Base-by-base conservation (phyloP, 2,113 vertebrate species). In the Pelobates fuscus region DNA sequence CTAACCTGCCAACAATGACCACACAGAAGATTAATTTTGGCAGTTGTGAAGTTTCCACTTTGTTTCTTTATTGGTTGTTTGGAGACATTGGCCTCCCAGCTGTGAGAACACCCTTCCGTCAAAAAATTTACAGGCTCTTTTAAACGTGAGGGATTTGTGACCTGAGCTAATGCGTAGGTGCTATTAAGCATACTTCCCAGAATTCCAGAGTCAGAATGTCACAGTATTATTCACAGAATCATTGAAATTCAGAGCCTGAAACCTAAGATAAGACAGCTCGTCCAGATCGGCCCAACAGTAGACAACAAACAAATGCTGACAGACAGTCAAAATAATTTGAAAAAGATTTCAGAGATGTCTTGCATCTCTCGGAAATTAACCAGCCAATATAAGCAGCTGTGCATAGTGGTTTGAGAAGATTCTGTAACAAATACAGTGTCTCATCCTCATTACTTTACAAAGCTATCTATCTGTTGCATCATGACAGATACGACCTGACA, bases 1-100 rank as follows among this genome's bases (percentile, higher is more conserved):
- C 83, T 90, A 86, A 98, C 88, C 97, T 98, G 85, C 76, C 81
- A 84, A 83, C 12, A 77, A 71, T 0, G 12, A 86, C 7, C 32
- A 82, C 66, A 78, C 0, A 18, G 82, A 64, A 46, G 55, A 82
- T 87, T 81, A 81, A 88, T 65, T 32, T 1, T 27, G 4, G 21
- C 5, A 57, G 49, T n/a, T 21, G 24, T 54, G 55, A 74, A 81
- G 64, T 1, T 82, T 73, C 46, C 18, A 25, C 21, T 30, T 65
- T 64, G 67, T 10, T 52, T 59, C 73, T 8, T 29, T 57, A 62
- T 32, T 70, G 10, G 27, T 59, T 68, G 12, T 61, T 62, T 2
- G 1, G 2, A 41, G n/a, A 24, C 79, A 77, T 41, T 15, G 4
- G 59, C 5, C n/a, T 24, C 64, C 8, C 18, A 8, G 20, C 2